Evolutionary conservation across 2,113 vertebrate species (phyloP).

Genomic region (Enhydra lutris): DNA sequence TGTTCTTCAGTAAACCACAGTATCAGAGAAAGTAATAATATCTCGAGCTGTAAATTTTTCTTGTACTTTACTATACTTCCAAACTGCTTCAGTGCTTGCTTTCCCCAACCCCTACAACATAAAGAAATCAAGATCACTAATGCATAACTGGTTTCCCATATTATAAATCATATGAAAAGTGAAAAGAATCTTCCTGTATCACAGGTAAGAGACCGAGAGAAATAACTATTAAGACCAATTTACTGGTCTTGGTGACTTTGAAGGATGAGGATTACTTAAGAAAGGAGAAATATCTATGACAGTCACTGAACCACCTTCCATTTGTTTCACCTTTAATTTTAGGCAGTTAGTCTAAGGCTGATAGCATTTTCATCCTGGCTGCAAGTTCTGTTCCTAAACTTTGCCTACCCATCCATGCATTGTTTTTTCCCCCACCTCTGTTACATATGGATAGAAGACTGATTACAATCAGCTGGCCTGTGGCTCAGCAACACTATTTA

Average conservation of each 20-base stretch:
- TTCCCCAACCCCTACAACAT: background rate
- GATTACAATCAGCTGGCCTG: background rate
- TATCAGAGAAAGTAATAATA: background rate
- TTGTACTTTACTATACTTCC: background rate
- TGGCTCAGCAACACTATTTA: background rate
- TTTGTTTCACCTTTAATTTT: constrained; percentile 34
- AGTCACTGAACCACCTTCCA: background rate
- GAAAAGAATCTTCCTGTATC: background rate
- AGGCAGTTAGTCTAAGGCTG: background rate
- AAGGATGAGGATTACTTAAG: background rate
- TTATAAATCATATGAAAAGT: background rate
- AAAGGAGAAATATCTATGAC: constrained; percentile 15
- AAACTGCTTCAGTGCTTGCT: background rate
- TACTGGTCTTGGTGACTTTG: background rate
- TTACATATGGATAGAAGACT: background rate
- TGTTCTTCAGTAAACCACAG: background rate
- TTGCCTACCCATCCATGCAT: background rate
- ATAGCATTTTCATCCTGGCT: background rate
- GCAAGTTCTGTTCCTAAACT: background rate
- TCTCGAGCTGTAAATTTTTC: background rate
- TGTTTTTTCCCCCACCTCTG: background rate
- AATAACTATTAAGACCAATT: constrained; percentile 15
- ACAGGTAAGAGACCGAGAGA: constrained; percentile 20
- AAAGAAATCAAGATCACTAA: background rate
- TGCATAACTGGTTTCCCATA: background rate